phyloP scores from a whole-genome alignment of 2,888 invertebrate genomes.

The Gibbula magus region DNA sequence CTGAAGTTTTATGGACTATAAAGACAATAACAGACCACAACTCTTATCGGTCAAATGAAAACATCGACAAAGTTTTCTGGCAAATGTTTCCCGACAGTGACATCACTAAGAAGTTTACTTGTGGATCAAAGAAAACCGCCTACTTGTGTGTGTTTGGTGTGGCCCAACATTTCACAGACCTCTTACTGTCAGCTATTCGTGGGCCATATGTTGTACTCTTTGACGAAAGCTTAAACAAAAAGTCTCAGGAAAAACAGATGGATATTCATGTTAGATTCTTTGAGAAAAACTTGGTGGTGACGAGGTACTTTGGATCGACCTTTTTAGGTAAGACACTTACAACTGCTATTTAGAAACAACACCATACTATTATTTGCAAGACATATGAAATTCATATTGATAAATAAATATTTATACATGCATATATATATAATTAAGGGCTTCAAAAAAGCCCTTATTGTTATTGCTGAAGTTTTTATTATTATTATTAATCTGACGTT shows the following conservation, averaged over 20 bases:
- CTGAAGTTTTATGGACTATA: slow-evolving; percentile 8
- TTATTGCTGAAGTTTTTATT: too few species aligned
- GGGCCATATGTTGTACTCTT: slow-evolving; percentile 2
- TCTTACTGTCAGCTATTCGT: not conserved
- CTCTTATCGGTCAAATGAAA: slow-evolving; percentile 11
- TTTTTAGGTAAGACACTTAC: too few species aligned
- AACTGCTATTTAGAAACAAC: too few species aligned
- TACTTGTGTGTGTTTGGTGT: slow-evolving; percentile 26
- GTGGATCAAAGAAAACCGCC: slow-evolving; percentile 15
- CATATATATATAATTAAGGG: too few species aligned
- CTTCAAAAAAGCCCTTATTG: too few species aligned
- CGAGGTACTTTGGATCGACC: too few species aligned
- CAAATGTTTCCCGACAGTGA: not conserved
- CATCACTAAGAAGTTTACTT: not conserved
- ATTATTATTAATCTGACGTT: too few species aligned
- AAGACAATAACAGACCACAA: not conserved
- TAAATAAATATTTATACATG: too few species aligned
- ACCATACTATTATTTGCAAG: too few species aligned
- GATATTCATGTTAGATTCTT: not conserved
- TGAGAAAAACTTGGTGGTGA: not conserved
- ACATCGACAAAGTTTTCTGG: not conserved
- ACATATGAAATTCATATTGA: too few species aligned
- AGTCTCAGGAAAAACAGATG: slow-evolving; percentile 22
- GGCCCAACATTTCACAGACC: not conserved
- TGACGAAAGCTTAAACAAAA: slow-evolving; percentile 29